Percentiles rank a stretch among this genome's conserved stretches.
Evolutionary conservation across 1,140 invertebrate genomes (phyloP).

Genomic region (Lycorma delicatula): DNA sequence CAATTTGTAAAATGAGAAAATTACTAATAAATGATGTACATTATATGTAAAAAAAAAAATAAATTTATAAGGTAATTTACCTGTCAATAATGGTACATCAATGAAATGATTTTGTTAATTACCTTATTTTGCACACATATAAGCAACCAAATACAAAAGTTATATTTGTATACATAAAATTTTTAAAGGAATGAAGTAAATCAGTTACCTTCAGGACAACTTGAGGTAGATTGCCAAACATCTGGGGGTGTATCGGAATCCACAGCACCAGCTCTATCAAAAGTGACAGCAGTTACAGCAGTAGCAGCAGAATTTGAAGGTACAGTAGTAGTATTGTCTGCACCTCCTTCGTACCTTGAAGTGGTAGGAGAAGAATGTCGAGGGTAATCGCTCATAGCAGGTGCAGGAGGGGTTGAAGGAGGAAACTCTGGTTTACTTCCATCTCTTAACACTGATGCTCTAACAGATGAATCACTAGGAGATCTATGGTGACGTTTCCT

Average conservation of each 20-base stretch:
- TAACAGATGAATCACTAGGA: slow-evolving; percentile 39
- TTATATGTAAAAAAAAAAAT: no score
- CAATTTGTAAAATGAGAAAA: no score
- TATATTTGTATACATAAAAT: no score
- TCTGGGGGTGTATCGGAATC: slow-evolving; percentile 31
- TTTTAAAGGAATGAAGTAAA: no score
- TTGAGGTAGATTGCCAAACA: slow-evolving; percentile 32
- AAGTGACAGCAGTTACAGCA: slow-evolving; percentile 32
- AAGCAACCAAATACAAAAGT: no score
- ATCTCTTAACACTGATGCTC: slow-evolving; percentile 57
- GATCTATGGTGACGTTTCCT: slow-evolving; percentile 39
- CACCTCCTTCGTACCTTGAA: slow-evolving; percentile 13
- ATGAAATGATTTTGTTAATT: no score
- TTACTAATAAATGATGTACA: no score
- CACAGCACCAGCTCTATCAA: slow-evolving; percentile 35
- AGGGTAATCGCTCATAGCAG: slow-evolving; percentile 3
- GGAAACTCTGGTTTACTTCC: slow-evolving; percentile 35
- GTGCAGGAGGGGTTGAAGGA: slow-evolving; percentile 8
- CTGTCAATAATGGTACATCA: no score
- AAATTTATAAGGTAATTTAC: no score
- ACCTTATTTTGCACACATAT: no score
- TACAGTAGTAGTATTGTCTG: slow-evolving; percentile 1
- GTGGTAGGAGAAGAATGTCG: slow-evolving; percentile 33
- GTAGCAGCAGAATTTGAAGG: slow-evolving; percentile 1
- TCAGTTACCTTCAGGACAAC: slow-evolving; percentile 42